These are phyloP conservation scores for Cybosia mesomella DNA, from an alignment of 2,888 invertebrate genomes.

Conservation along the genomic window DNA sequence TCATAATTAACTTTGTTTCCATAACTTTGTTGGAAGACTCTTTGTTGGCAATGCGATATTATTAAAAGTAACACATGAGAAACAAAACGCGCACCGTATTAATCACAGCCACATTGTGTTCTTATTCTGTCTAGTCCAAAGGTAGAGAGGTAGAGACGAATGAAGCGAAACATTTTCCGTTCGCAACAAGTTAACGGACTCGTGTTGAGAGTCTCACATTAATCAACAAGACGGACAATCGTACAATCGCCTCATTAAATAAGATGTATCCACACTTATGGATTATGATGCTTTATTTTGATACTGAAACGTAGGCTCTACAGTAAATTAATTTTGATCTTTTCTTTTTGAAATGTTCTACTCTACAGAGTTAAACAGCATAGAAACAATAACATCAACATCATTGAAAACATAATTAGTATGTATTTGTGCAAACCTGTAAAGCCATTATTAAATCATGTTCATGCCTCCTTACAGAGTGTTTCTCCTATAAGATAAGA, in stretches of 20 bases:
- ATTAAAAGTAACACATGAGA: slow-evolving; percentile 3
- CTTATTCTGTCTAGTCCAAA: slow-evolving; percentile 56
- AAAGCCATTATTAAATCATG: slow-evolving; percentile 12
- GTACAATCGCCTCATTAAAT: slow-evolving; percentile 56
- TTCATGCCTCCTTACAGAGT: slow-evolving; percentile 14
- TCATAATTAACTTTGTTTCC: neutral
- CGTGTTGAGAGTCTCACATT: slow-evolving; percentile 66
- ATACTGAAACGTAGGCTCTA: slow-evolving; percentile 18
- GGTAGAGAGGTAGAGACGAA: slow-evolving; percentile 59
- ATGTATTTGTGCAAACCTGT: slow-evolving; percentile 18
- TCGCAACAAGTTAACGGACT: slow-evolving; percentile 74
- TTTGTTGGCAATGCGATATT: neutral
- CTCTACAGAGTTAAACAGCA: slow-evolving; percentile 15
- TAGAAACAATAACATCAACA: slow-evolving; percentile 15
- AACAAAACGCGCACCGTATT: slow-evolving; percentile 58
- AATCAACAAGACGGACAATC: slow-evolving; percentile 71
- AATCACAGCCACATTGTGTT: slow-evolving; percentile 67
- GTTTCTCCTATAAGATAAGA: slow-evolving; percentile 20
- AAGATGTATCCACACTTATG: slow-evolving; percentile 45
- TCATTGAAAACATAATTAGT: slow-evolving; percentile 19
- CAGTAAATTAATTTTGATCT: slow-evolving; percentile 29
- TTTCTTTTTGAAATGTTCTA: slow-evolving; percentile 16
- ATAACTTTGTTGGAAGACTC: neutral
- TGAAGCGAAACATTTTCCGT: slow-evolving; percentile 62
- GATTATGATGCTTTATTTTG: slow-evolving; percentile 33